phyloP scores from a whole-genome alignment of 92 coral and sea anemone species.

The Porites rus region DNA sequence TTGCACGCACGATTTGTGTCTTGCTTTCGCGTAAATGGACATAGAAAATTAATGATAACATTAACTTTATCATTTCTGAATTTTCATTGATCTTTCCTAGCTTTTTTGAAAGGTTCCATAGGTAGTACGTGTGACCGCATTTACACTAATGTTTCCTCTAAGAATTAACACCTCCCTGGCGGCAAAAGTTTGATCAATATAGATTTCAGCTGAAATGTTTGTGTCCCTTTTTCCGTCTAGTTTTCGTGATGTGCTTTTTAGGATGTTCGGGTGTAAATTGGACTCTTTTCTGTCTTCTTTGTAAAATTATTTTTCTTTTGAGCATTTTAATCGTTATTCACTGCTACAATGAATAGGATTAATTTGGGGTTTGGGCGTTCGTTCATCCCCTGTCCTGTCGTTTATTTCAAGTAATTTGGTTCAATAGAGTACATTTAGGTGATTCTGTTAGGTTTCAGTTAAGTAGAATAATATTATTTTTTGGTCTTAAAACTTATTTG shows the following conservation, averaged over 20 bases:
- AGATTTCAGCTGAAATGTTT: too few relatives aligned
- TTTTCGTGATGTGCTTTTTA: too few relatives aligned
- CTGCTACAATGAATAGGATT: not conserved
- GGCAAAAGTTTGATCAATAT: not conserved
- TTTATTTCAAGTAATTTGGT: not conserved
- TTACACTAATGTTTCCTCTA: not conserved
- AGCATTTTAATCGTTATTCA: not conserved
- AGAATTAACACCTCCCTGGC: not conserved
- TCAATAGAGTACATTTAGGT: not conserved
- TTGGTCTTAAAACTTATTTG: constrained; percentile 32
- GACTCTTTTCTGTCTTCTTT: not conserved
- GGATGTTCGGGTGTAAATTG: not conserved
- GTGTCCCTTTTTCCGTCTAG: too few relatives aligned
- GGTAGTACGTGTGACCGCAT: not conserved
- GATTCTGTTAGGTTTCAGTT: constrained; percentile 6
- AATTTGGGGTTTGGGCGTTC: not conserved
- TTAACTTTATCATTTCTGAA: not conserved
- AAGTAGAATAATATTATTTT: constrained; percentile 28
- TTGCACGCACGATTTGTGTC: constrained; percentile 13
- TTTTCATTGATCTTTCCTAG: not conserved
- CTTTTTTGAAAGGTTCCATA: not conserved
- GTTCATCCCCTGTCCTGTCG: not conserved
- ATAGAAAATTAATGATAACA: constrained; percentile 15
- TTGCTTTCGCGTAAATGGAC: constrained; percentile 28
- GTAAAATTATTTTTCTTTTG: not conserved